phyloP scores from a whole-genome alignment of 2,888 invertebrate species.

The Cyaniris semiargus region DNA sequence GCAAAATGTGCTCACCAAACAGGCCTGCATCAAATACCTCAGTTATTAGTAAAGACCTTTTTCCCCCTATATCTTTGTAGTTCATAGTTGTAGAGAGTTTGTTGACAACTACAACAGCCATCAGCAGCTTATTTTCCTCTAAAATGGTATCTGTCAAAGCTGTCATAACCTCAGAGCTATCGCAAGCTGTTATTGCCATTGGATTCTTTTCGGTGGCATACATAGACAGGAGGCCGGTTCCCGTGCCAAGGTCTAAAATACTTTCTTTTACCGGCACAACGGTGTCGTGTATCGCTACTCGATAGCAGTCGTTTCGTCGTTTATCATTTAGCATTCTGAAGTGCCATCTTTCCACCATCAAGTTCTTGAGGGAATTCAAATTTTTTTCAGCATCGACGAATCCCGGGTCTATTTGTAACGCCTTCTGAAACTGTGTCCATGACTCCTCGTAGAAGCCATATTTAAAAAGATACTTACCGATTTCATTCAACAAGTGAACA shows the following conservation, averaged over 20 bases:
- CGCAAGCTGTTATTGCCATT: conserved; percentile 83
- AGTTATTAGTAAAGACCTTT: conserved; percentile 83
- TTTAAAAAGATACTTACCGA: conserved; percentile 71
- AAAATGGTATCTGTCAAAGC: conserved; percentile 75
- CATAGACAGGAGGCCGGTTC: conserved; percentile 87
- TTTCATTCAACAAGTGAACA: conserved; percentile 58
- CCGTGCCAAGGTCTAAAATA: conserved; percentile 88
- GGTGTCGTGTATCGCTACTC: conserved; percentile 80
- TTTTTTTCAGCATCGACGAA: conserved; percentile 83
- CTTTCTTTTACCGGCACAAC: conserved; percentile 67
- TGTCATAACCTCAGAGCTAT: conserved; percentile 83
- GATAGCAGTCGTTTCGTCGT: conserved; percentile 83
- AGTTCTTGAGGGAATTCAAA: conserved; percentile 84
- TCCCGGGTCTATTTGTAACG: conserved; percentile 69
- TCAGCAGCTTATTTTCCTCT: conserved; percentile 57
- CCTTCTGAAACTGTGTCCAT: conserved; percentile 78
- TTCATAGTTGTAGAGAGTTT: conserved; percentile 79
- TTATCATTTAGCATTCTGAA: conserved; percentile 90
- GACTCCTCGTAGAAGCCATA: conserved; percentile 79
- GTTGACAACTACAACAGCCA: conserved; percentile 76
- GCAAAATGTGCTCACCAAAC: conserved; percentile 87
- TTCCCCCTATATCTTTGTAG: conserved; percentile 76
- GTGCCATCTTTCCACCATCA: conserved; percentile 89
- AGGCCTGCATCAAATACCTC: conserved; percentile 90
- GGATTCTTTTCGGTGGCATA: conserved; percentile 82